A percentile compares a stretch with the other conserved stretches of the same genome.
These are phyloP conservation scores for Cuculus canorus DNA, from an alignment of 2,797 vertebrate species.

Conservation along the genomic window DNA sequence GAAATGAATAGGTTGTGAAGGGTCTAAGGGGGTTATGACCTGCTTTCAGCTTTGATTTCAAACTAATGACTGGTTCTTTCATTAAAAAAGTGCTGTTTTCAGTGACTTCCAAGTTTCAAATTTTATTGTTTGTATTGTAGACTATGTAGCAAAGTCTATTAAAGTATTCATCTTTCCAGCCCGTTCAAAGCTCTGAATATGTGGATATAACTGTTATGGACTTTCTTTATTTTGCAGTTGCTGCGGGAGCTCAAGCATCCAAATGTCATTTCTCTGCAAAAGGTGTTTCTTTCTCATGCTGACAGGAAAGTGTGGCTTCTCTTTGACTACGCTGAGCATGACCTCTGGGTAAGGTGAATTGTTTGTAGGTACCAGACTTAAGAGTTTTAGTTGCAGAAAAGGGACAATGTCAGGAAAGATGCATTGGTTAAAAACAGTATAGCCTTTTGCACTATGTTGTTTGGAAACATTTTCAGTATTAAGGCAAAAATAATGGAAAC, in stretches of 20 bases:
- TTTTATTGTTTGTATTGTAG: background rate
- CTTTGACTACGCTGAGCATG: conserved; percentile 98
- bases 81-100: background rate
- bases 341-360: conserved; percentile 92
- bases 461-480: background rate
- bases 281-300: conserved; percentile 98
- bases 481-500: background rate
- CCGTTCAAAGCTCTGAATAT: background rate
- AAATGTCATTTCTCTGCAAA: conserved; percentile 99
- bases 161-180: background rate
- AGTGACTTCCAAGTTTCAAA: background rate
- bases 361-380: background rate
- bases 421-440: background rate
- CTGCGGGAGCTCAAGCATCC: conserved; percentile 98
- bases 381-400: background rate
- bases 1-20: background rate
- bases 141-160: background rate
- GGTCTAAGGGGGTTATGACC: background rate
- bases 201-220: conserved; percentile 1
- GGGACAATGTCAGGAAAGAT: background rate
- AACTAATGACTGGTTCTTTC: background rate
- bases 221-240: conserved; percentile 86
- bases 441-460: background rate
- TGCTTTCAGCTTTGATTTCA: conserved; percentile 15
- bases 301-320: conserved; percentile 99